Evolutionary conservation across 2,113 vertebrate genomes (phyloP), one percentile per base, ranked within the genome.

Genomic region (Sphaerodactylus townsendi): DNA sequence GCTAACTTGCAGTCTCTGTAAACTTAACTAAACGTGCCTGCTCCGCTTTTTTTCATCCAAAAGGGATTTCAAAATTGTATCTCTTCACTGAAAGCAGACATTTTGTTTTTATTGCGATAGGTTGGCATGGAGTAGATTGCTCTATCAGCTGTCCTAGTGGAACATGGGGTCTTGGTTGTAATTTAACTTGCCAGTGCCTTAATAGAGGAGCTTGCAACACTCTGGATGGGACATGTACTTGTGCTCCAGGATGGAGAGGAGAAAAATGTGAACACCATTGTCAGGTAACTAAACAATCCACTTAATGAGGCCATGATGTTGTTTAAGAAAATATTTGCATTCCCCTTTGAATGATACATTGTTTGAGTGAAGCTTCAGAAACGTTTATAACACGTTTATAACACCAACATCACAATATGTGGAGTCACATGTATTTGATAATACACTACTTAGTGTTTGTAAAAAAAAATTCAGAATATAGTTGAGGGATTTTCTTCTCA

Each of bases 111-210:
- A 85, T 93, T 48, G 2, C 83, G 77, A 13, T 94, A 99, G 99
- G 98, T 25, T 99, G 98, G 98, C 97, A 99, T 4, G 99, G 99
- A 2, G 97, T 99, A 56, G 98, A 99, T 93, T 99, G 99, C 91
- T 99, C 98, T 71, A 97, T 99, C 93, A 97, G 97, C 92, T 99
- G 99, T 73, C 98, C 99, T 88, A 98, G 98, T 4, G 98, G 98
- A 3, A 97, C 95, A 0, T 99, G 98, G 98, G 98, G 99, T 79
- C 96, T 98, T 89, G 96, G 97, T 92, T 99, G 99, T 89, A 98
- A 99, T 90, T 90, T 96, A 71, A 98, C 97, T 9, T 99, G 99
- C 79, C 94, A 92, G 50, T 99, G 99, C 86, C 96, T 95, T 4
- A 97, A 98, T 0, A 97, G 98, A 41, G 99, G 97, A 0, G 97